These are phyloP conservation scores for Sylvilagus floridanus DNA, from an alignment of 2,797 vertebrate species.

Conservation along the genomic window DNA sequence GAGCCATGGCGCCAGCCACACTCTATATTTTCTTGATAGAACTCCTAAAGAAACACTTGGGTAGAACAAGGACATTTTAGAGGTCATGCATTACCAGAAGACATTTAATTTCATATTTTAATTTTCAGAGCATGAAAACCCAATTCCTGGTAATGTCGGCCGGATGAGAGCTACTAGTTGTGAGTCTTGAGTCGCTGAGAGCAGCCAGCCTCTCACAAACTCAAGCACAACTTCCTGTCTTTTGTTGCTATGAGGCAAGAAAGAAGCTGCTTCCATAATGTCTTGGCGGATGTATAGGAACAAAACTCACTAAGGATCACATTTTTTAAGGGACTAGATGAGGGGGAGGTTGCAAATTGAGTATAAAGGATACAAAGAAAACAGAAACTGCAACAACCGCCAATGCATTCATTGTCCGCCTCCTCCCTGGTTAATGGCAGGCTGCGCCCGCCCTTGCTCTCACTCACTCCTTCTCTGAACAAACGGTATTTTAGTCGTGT, in stretches of 20 bases:
- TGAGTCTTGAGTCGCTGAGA: neutral
- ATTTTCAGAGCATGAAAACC: slow-evolving; percentile 44
- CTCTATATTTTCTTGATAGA: slow-evolving; percentile 20
- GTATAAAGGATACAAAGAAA: slow-evolving; percentile 73
- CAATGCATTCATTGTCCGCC: slow-evolving; percentile 52
- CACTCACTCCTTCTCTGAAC: neutral
- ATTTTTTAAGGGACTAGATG: slow-evolving; percentile 70
- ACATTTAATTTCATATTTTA: slow-evolving; percentile 9
- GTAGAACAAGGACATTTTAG: slow-evolving; percentile 23
- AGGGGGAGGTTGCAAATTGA: slow-evolving; percentile 65
- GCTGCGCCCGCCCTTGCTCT: neutral
- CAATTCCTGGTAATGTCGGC: neutral
- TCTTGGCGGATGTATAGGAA: slow-evolving; percentile 6
- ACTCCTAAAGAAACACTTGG: slow-evolving; percentile 41
- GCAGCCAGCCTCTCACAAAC: slow-evolving; percentile 39
- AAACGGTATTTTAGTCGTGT: slow-evolving; percentile 18
- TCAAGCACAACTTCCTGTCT: slow-evolving; percentile 20
- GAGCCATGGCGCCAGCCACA: too few relatives aligned
- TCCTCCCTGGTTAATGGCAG: slow-evolving; percentile 56
- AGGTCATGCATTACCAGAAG: neutral
- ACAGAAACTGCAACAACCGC: slow-evolving; percentile 57
- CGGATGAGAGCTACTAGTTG: neutral
- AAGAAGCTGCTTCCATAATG: slow-evolving; percentile 55
- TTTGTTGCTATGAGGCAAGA: slow-evolving; percentile 15
- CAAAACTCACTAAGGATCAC: slow-evolving; percentile 58